Evolutionary conservation across 1,140 invertebrate genomes (phyloP).

Genomic region (Tetraneura akinire): DNA sequence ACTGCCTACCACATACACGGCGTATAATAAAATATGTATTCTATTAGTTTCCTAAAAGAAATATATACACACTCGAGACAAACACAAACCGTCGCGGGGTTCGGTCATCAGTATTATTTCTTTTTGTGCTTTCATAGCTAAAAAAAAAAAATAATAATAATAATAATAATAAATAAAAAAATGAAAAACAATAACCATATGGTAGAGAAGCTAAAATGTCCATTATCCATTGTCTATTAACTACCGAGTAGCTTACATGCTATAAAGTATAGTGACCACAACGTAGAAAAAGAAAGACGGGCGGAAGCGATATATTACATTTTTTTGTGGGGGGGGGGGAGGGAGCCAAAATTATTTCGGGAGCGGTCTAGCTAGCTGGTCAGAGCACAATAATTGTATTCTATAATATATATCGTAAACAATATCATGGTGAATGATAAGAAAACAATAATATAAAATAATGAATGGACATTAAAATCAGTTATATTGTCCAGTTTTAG

Average conservation of each 20-base stretch:
- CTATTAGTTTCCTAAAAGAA: slow-evolving; percentile 20
- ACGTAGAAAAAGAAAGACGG: neutral
- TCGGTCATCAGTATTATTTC: neutral
- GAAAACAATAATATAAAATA: slow-evolving; percentile 34
- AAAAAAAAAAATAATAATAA: neutral
- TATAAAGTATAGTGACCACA: neutral
- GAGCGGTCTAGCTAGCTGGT: slow-evolving; percentile 18
- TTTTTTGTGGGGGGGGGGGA: neutral
- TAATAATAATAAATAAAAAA: slow-evolving; percentile 1
- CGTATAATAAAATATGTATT: slow-evolving; percentile 40
- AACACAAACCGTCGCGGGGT: slow-evolving; percentile 29
- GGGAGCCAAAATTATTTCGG: slow-evolving; percentile 29
- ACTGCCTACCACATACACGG: slow-evolving; percentile 26
- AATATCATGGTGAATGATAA: slow-evolving; percentile 35
- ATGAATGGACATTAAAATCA: slow-evolving; percentile 28
- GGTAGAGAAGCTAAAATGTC: slow-evolving; percentile 18
- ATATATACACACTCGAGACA: neutral
- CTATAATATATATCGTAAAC: slow-evolving; percentile 39
- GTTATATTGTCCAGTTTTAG: slow-evolving; percentile 48
- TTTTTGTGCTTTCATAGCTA: slow-evolving; percentile 1
- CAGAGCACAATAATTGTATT: slow-evolving; percentile 6
- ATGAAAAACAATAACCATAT: slow-evolving; percentile 48
- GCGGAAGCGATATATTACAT: slow-evolving; percentile 44
- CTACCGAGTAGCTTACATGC: slow-evolving; percentile 21
- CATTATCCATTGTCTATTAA: slow-evolving; percentile 44